Conservation (phyloP, 2,113 vertebrate species). For the Heteronetta atricapilla region DNA sequence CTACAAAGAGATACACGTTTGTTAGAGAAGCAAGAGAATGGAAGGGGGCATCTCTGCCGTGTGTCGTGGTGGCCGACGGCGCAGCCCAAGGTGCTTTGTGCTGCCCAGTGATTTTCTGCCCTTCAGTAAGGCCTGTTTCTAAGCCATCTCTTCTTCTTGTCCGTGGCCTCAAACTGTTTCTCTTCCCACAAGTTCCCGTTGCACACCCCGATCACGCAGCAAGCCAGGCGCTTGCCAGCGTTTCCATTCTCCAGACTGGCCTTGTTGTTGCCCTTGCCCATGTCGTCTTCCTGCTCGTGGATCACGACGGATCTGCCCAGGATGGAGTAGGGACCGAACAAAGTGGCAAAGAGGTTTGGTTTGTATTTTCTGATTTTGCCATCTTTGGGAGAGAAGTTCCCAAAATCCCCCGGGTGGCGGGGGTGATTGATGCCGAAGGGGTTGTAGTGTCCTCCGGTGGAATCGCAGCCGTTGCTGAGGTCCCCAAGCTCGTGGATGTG, state of each 20-base stretch:
- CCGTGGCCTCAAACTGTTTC: background rate
- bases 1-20: background rate
- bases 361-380: conserved; percentile 76
- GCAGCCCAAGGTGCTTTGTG: background rate
- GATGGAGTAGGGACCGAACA: conserved; percentile 80
- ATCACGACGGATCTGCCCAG: conserved; percentile 89
- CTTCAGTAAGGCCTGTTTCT: background rate
- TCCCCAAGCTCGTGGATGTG: conserved; percentile 92
- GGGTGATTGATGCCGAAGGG: conserved; percentile 82
- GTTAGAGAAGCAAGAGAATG: background rate
- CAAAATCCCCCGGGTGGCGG: conserved; percentile 91
- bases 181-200: conserved; percentile 74
- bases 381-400: conserved; percentile 84
- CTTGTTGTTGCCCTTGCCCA: conserved; percentile 84
- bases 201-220: conserved; percentile 86
- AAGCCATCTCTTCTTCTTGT: conserved; percentile 63
- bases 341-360: conserved; percentile 69
- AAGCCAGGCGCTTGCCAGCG: conserved; percentile 88
- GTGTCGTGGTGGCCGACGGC: background rate
- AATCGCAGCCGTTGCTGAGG: conserved; percentile 83
- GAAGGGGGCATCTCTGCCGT: background rate
- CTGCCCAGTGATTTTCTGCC: background rate
- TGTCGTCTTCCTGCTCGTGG: conserved; percentile 87
- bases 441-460: conserved; percentile 89
- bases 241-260: conserved; percentile 91